Evolutionary conservation across 92 coral and sea anemone species (phyloP).

Genomic region (Epizoanthus scotinus): DNA sequence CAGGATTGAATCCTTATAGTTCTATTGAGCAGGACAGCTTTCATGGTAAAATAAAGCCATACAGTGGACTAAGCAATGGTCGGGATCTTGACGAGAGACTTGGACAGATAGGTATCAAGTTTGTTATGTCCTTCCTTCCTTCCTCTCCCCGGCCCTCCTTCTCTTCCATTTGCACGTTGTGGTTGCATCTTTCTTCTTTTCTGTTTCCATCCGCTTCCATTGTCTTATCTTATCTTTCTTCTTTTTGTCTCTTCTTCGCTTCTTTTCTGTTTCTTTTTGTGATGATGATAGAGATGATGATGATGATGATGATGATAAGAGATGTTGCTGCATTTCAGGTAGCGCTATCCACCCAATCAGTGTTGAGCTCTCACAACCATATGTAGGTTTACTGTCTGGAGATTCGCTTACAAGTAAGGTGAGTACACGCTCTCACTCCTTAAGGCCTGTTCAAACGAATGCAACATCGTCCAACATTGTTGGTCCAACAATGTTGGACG

Average conservation of each 20-base stretch:
- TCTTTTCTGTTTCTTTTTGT: not conserved
- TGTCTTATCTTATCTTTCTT: not conserved
- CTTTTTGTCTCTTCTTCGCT: slow-evolving; percentile 2
- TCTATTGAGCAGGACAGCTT: not conserved
- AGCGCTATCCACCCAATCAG: slow-evolving; percentile 3
- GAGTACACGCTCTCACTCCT: not conserved
- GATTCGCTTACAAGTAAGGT: slow-evolving; percentile 1
- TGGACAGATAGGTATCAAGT: slow-evolving; percentile 21
- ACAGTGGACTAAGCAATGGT: not conserved
- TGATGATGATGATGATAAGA: no score
- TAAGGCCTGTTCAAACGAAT: no score
- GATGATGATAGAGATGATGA: no score
- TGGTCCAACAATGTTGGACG: no score
- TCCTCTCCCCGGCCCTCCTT: not conserved
- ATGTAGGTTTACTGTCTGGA: not conserved
- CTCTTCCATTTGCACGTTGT: not conserved
- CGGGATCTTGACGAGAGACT: slow-evolving; percentile 32
- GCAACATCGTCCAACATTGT: no score
- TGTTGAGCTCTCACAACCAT: not conserved
- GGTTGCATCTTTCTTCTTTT: not conserved
- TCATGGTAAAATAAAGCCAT: not conserved
- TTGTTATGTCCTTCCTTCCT: not conserved
- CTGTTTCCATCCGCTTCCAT: slow-evolving; percentile 1
- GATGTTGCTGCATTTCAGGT: not conserved
- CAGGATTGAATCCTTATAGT: not conserved